These are phyloP conservation scores for Salmo trutta DNA, from an alignment of 2,797 vertebrate species.

Conservation along the genomic window DNA sequence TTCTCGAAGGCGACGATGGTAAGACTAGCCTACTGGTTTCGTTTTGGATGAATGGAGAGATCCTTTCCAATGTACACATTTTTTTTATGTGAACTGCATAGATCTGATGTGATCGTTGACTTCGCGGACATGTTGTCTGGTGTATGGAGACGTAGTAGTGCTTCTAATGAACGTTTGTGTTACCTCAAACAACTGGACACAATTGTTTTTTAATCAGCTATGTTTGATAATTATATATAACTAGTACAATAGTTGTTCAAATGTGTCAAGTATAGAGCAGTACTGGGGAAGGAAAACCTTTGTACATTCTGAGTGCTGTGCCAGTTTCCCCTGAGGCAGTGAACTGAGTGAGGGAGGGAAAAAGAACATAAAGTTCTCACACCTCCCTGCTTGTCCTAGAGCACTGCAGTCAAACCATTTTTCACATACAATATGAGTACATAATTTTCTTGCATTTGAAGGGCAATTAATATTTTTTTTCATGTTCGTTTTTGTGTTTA, in stretches of 20 bases:
- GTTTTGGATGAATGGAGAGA: not conserved
- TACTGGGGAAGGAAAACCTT: not conserved
- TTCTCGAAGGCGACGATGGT: constrained; percentile 85
- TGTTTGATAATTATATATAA: not conserved
- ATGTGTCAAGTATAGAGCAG: not conserved
- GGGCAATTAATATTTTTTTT: not conserved
- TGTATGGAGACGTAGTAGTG: not conserved
- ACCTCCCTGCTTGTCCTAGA: constrained; percentile 14
- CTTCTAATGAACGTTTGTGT: not conserved
- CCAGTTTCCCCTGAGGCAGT: constrained; percentile 10
- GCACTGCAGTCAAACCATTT: not conserved
- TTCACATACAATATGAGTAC: not conserved
- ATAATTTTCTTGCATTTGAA: not conserved
- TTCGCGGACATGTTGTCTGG: not conserved
- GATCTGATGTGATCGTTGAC: not conserved
- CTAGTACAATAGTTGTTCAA: not conserved
- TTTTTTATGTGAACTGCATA: not conserved
- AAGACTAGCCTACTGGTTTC: constrained; percentile 53
- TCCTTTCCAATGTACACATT: not conserved
- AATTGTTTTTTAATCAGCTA: not conserved
- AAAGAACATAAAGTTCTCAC: constrained; percentile 73
- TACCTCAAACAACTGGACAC: not conserved
- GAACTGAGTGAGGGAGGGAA: constrained; percentile 17
- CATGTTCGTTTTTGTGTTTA: not conserved
- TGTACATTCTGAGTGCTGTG: constrained; percentile 10